Evolutionary conservation across 2,797 vertebrate species (phyloP).

Genomic region (Capromys pilorides): DNA sequence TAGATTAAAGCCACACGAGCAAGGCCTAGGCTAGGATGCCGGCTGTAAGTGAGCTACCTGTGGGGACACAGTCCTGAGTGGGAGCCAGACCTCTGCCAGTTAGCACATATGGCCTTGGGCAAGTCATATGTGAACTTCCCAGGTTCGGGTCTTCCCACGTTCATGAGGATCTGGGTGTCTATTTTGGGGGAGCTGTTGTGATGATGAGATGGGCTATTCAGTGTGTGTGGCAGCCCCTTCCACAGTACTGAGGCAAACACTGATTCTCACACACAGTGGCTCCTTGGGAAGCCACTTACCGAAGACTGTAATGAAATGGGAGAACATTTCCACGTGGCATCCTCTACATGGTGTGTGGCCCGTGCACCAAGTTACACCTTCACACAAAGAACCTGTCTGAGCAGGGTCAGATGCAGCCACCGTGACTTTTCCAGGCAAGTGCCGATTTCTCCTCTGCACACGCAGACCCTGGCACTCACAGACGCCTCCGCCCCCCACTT

Average conservation of each 20-base stretch:
- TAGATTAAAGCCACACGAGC: background rate
- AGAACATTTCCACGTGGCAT: constrained; percentile 17
- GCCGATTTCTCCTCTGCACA: background rate
- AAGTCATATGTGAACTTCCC: background rate
- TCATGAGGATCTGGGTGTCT: background rate
- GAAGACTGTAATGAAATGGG: background rate
- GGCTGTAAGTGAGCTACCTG: background rate
- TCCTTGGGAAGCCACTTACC: constrained; percentile 34
- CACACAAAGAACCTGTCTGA: background rate
- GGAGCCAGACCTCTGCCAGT: background rate
- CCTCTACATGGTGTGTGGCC: background rate
- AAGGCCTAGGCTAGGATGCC: background rate
- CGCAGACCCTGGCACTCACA: background rate
- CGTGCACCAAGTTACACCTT: background rate
- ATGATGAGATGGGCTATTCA: constrained; percentile 20
- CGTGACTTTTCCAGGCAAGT: background rate
- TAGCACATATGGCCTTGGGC: background rate
- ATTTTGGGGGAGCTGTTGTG: background rate
- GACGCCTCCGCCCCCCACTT: background rate
- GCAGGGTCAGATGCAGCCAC: background rate
- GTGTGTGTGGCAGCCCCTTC: background rate
- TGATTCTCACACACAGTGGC: background rate
- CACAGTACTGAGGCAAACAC: background rate
- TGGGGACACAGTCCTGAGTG: background rate
- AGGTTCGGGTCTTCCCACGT: background rate